These are phyloP conservation scores for Galerucella calmariensis DNA, from an alignment of 2,888 invertebrate species.

Conservation along the genomic window DNA sequence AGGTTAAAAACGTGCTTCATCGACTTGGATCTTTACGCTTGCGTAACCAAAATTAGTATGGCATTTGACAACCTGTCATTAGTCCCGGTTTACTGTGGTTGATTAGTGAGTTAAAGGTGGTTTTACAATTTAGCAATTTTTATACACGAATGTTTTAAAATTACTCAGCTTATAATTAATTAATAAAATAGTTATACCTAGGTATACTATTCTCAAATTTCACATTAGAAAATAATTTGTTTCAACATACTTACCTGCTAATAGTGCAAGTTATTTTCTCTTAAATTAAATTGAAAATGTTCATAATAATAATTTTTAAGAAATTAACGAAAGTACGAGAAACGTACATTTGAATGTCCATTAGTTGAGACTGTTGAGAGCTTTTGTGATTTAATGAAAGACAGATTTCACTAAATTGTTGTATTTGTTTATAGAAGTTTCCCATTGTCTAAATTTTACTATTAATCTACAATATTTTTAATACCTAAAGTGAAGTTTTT, in stretches of 20 bases:
- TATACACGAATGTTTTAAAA: too few species aligned
- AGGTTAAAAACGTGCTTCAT: slow-evolving; percentile 25
- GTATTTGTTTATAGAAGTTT: neutral
- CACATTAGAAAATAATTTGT: too few species aligned
- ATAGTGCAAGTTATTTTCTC: too few species aligned
- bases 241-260: too few species aligned
- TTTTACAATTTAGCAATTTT: too few species aligned
- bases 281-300: too few species aligned
- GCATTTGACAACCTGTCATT: slow-evolving; percentile 15
- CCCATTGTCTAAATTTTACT: neutral
- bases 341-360: neutral
- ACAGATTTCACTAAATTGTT: neutral
- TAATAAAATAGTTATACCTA: too few species aligned
- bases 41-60: slow-evolving; percentile 2
- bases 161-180: too few species aligned
- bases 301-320: too few species aligned
- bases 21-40: neutral
- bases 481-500: too few species aligned
- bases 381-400: neutral
- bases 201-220: too few species aligned
- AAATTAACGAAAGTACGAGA: neutral
- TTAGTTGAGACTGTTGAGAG: neutral
- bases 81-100: neutral
- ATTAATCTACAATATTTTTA: neutral
- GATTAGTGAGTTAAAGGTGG: neutral